Base-by-base conservation (phyloP, 2,113 vertebrate species). In the Grus americana region DNA sequence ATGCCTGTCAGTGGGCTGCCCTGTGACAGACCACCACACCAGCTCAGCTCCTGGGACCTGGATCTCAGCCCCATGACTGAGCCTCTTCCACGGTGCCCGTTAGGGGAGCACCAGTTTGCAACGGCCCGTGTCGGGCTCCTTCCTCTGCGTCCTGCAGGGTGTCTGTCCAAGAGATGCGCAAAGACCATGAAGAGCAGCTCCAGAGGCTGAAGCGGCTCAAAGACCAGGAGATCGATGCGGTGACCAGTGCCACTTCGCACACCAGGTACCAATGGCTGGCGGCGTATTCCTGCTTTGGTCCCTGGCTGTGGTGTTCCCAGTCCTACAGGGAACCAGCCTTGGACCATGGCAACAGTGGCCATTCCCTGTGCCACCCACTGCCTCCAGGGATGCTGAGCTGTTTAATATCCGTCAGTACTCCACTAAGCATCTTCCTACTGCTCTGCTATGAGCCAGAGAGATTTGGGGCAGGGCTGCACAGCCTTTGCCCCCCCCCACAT, bases 161-260 rank as follows among this genome's bases (percentile, higher is more conserved):
- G 15, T 99, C 99, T 18, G 97, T 99, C 72, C 92, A 98, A 65
- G 99, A 99, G 78, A 99, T 99, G 98, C 98, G 97, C 97, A 98
- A 96, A 84, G 99, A 99, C 92, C 98, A 99, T 0, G 98, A 99
- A 85, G 98, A 99, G 54, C 99, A 99, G 96, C 93, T 99, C 29
- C 98, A 98, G 90, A 96, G 98, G 36, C 96, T 99, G 83, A 99
- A 98, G 92, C 96, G 76, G 68, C 94, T 99, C 72, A 99, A 99
- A 93, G 98, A 99, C 3, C 98, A 98, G 50, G 99, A 99, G 97
- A 98, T 99, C 0, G 98, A 99, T 6, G 99, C 99, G 0, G 98
- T 99, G 63, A 99, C 99, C 87, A 99, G 99, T 0, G 98, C 99
- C 74, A 98, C 98, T 9, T 99, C 99, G 11, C 98, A 99, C 86